Evolutionary conservation across 2,888 invertebrate species (phyloP).

Genomic region (Rhagonycha fulva): DNA sequence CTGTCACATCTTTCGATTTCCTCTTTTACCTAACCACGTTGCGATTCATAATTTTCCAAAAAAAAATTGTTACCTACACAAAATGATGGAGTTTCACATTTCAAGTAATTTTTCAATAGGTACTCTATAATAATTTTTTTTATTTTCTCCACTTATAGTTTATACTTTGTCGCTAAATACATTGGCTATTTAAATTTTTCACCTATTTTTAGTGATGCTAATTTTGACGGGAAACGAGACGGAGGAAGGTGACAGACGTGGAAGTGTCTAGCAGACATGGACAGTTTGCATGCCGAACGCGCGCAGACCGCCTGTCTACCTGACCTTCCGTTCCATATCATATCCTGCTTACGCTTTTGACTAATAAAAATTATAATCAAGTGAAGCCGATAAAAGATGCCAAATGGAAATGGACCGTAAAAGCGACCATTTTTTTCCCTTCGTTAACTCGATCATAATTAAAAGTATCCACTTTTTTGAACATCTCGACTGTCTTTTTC

Average conservation of each 20-base stretch:
- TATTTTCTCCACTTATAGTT: background rate
- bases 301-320: conserved; percentile 34
- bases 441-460: background rate
- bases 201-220: conserved; percentile 25
- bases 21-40: conserved; percentile 9
- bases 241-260: conserved; percentile 25
- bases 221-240: conserved; percentile 27
- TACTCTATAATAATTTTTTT: too few relatives aligned
- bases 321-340: conserved; percentile 34
- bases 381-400: conserved; percentile 5
- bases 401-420: background rate
- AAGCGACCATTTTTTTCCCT: background rate
- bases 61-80: background rate
- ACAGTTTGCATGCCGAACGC: conserved; percentile 31
- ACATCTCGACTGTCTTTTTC: background rate
- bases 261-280: conserved; percentile 26
- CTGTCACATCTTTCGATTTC: conserved; percentile 14
- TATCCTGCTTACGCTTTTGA: conserved; percentile 25
- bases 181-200: background rate
- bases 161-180: background rate
- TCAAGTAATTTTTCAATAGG: too few relatives aligned
- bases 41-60: background rate
- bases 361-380: conserved; percentile 9
- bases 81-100: background rate
- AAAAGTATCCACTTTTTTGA: background rate